A percentile compares a stretch with the other conserved stretches of the same genome.
These are phyloP conservation scores for Actinemys pallida DNA, from an alignment of 2,113 vertebrate species.

Conservation along the genomic window DNA sequence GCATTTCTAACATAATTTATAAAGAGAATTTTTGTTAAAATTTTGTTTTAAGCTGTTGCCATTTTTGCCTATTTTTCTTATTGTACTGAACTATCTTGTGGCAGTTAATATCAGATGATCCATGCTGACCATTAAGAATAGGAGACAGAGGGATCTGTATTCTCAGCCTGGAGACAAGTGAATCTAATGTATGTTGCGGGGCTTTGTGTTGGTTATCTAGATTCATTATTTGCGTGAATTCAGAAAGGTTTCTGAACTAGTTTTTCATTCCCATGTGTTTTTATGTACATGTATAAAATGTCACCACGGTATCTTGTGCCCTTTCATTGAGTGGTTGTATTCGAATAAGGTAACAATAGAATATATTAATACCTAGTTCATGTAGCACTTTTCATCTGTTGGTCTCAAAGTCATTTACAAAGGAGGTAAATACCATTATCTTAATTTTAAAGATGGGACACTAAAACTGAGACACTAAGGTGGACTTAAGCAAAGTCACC, in stretches of 20 bases:
- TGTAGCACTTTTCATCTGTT: background rate
- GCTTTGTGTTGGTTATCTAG: background rate
- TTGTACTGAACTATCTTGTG: background rate
- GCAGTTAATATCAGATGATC: background rate
- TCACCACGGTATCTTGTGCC: background rate
- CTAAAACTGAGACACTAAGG: background rate
- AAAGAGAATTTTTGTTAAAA: background rate
- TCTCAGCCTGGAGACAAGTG: background rate
- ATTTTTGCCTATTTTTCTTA: slow-evolving; percentile 1
- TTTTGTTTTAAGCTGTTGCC: background rate
- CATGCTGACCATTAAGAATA: background rate
- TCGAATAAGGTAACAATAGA: background rate
- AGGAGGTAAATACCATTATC: background rate
- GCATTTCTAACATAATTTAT: background rate
- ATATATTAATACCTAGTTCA: background rate
- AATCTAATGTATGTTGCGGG: background rate
- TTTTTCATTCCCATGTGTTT: background rate
- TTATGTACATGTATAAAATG: background rate
- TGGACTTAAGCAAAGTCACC: background rate
- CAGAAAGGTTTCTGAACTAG: background rate
- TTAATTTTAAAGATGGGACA: background rate
- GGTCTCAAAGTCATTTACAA: background rate
- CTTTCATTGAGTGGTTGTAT: background rate
- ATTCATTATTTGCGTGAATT: background rate
- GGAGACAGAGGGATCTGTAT: background rate